Base-by-base conservation (phyloP, 2,888 invertebrate species). In the Hylaea fasciaria region DNA sequence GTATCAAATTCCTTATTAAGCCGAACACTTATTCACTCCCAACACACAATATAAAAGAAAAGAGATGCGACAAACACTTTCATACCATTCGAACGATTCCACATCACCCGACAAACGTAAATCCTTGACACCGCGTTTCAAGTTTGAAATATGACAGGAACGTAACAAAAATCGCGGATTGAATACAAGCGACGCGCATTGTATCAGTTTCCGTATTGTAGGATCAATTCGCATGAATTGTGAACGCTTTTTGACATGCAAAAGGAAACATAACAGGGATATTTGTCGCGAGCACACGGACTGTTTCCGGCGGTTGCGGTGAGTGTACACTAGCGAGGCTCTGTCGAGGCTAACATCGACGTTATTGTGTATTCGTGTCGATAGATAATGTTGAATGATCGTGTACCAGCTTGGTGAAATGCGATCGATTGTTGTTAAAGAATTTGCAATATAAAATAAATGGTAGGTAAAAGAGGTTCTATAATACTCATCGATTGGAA, bases 191-290 rank as follows among this genome's bases (percentile, higher is more conserved):
- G 77, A 77, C 72, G 76, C 74, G 72, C 72, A 81, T 82, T 82
- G 85, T 84, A 78, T 83, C 78, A 80, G 74, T 83, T 82, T 82
- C 76, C 63, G 78, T 83, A 82, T 78, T 82, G 77, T 78, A 74
- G 81, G 78, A 85, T 88, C 86, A 83, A 86, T 87, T 86, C 81
- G 73, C 79, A 81, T 81, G 82, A 83, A 80, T 83, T 78, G 82
- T 81, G 81, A 80, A 73, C 78, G 83, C 83, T 83, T 83, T 87
- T 86, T 86, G 86, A 84, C 81, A 82, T 85, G 82, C 83, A 86
- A 90, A 88, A 86, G 86, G 83, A 87, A 86, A 82, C 80, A 81
- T 82, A 81, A 82, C 80, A 75, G 73, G 71, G 73, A 65, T 82
- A 82, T 89, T 87, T 87, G 84, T 85, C 82, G 73, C 78, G 60